Conservation (phyloP, 2,888 invertebrate genomes). For the Leptinotarsa peninsularis region DNA sequence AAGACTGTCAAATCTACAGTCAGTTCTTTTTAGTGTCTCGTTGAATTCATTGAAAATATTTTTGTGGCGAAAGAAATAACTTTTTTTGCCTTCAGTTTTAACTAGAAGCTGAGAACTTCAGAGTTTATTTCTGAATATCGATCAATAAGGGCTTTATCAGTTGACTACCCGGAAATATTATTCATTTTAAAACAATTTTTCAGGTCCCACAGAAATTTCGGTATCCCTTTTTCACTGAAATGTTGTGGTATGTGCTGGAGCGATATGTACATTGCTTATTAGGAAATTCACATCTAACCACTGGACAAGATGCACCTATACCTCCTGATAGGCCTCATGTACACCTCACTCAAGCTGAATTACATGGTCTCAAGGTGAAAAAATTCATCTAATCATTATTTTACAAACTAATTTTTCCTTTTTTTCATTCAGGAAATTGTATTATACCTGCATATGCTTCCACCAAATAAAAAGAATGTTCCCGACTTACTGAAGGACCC, state of each 20-base stretch:
- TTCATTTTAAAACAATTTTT: constrained; percentile 34
- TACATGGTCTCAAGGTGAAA: constrained; percentile 80
- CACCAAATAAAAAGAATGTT: constrained; percentile 90
- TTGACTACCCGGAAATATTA: neutral
- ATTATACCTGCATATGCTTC: constrained; percentile 89
- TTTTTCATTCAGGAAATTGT: constrained; percentile 78
- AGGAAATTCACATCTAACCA: constrained; percentile 82
- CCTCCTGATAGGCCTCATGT: constrained; percentile 72
- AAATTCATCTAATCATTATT: neutral
- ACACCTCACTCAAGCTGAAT: constrained; percentile 83
- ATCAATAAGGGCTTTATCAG: no score
- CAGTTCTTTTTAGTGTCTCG: no score
- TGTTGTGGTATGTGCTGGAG: constrained; percentile 97
- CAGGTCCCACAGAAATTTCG: constrained; percentile 97
- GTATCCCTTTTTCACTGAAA: constrained; percentile 98
- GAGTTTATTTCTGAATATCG: no score
- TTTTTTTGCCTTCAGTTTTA: no score
- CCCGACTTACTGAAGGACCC: constrained; percentile 92
- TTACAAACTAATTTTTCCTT: neutral
- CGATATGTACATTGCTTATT: constrained; percentile 89
- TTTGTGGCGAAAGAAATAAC: no score
- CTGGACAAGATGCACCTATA: constrained; percentile 60
- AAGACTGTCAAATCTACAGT: no score
- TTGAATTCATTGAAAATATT: no score
- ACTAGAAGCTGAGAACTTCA: no score